A percentile compares a stretch with the other conserved stretches of the same genome.
These are phyloP conservation scores for Aix galericulata DNA, from an alignment of 2,113 vertebrate species.

Conservation along the genomic window DNA sequence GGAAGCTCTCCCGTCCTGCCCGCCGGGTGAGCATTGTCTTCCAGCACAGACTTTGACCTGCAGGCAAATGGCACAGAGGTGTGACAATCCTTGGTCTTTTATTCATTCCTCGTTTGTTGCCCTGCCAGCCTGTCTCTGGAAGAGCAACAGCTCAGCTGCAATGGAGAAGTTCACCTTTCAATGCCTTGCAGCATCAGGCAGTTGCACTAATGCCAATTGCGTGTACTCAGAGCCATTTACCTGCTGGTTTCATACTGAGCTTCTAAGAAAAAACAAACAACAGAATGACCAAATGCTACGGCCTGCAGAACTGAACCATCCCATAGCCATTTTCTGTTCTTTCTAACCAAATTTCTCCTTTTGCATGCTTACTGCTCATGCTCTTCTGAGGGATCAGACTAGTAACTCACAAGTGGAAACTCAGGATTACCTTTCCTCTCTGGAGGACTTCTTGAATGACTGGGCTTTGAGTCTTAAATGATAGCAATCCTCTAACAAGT, in stretches of 20 bases:
- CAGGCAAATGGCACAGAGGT: not conserved
- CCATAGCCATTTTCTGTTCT: not conserved
- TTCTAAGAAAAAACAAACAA: not conserved
- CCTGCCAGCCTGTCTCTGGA: not conserved
- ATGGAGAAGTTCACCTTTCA: not conserved
- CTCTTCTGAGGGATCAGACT: not conserved
- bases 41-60: not conserved
- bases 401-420: not conserved
- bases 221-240: accelerated
- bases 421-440: not conserved
- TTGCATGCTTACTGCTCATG: not conserved
- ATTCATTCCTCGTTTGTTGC: too few relatives aligned
- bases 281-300: accelerated
- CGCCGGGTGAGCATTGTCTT: not conserved
- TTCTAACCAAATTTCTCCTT: not conserved
- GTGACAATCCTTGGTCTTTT: accelerated
- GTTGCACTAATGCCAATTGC: accelerated
- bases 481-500: not conserved
- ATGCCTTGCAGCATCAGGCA: not conserved
- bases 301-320: not conserved
- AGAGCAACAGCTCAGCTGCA: not conserved
- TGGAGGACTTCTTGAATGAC: not conserved
- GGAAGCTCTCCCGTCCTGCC: not conserved
- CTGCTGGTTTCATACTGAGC: not conserved
- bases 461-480: not conserved